Base-by-base conservation (phyloP, 2,113 vertebrate species). In the Vidua chalybeata region DNA sequence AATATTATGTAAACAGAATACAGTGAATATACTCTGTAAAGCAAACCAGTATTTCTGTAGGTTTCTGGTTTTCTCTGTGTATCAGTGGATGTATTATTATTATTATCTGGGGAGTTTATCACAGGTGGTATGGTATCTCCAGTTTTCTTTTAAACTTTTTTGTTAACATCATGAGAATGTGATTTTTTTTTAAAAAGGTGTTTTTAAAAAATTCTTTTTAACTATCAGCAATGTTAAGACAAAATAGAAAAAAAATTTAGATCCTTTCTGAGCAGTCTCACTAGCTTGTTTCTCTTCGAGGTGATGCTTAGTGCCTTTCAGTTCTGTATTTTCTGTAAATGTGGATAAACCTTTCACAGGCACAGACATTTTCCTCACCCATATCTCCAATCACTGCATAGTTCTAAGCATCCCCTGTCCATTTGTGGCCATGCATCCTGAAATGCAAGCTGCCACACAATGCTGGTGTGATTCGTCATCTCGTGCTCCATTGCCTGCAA, bases 111-210 rank as follows among this genome's bases (percentile, higher is more conserved):
- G 28, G n/a, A 58, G 6, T 63, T 87, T 67, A 3, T 89, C 39
- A 54, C 21, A 28, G n/a, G 12, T 66, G 13, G 10, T 31, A 1
- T 28, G 7, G 4, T 71, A 43, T 43, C 43, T 86, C 81, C 19
- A 6, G 3, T 26, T 69, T 75, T 51, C 15, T 71, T 85, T 33
- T 43, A 46, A 82, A 82, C 5, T 21, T 35, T 72, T 37, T 23
- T 7, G 0, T 43, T 61, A 19, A 41, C 0, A 0, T 27, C 12
- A 11, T 31, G 11, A 69, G 20, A 59, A 52, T 11, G 5, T 52
- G 14, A 19, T 13, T 19, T 59, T 45, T 14, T 24, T 14, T 11
- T 5, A 3, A 24, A 3, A 35, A 23, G 16, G 1, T 24, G 4
- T 2, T 77, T 72, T 46, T 11, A 19, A 56, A 26, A 5, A 64